phyloP scores from a whole-genome alignment of 2,888 invertebrate genomes.

The Drosophila cracens region DNA sequence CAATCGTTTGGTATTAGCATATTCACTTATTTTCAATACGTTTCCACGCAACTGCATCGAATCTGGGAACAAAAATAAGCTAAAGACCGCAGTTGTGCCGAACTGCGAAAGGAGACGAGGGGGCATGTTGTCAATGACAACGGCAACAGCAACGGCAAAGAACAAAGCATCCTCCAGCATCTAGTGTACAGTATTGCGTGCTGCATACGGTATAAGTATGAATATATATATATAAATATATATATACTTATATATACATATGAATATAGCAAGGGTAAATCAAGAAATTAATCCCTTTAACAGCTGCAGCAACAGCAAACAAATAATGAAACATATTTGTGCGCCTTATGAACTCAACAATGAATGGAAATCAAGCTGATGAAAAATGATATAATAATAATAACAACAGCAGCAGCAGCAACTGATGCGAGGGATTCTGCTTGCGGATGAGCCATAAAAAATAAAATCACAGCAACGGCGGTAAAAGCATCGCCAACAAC shows the following conservation, averaged over 20 bases:
- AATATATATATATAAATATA: conserved; percentile 12
- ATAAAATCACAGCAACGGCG: conserved; percentile 55
- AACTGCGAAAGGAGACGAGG: conserved; percentile 1
- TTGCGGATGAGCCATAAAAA: conserved; percentile 75
- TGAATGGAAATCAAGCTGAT: conserved; percentile 80
- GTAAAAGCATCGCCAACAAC: conserved; percentile 47
- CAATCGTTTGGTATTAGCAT: conserved; percentile 60
- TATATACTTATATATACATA: conserved; percentile 11
- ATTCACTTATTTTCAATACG: conserved; percentile 67
- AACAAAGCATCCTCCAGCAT: conserved; percentile 59
- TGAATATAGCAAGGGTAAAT: conserved; percentile 70
- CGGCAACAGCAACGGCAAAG: conserved; percentile 39
- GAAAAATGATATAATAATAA: conserved; percentile 80
- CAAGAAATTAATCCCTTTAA: conserved; percentile 83
- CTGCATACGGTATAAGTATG: not conserved
- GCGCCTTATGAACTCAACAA: conserved; percentile 75
- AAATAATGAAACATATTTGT: conserved; percentile 81
- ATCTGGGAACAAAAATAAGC: conserved; percentile 38
- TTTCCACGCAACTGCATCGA: conserved; percentile 78
- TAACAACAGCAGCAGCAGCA: conserved; percentile 26
- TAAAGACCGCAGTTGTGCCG: conserved; percentile 46
- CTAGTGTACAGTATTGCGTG: conserved; percentile 14
- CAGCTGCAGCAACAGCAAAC: conserved; percentile 75
- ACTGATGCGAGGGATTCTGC: conserved; percentile 29
- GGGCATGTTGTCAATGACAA: conserved; percentile 46